Conservation (phyloP, 2,888 invertebrate species). For the Drosophila formosana region DNA sequence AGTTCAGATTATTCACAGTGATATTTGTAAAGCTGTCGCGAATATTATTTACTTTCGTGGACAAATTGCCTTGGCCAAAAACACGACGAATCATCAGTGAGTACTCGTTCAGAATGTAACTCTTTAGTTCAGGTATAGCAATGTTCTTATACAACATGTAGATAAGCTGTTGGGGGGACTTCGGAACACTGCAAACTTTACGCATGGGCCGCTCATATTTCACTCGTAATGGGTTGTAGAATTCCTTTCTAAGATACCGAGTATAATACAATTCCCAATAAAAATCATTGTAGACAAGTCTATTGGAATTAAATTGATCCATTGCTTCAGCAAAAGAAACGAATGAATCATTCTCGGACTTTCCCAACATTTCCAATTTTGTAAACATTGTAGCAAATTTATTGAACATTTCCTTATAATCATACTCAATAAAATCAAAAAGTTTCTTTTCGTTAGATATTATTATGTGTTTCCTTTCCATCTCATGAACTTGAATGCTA, state of each 20-base stretch:
- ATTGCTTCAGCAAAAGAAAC: not conserved
- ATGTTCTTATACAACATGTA: not conserved
- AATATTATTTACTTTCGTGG: not conserved
- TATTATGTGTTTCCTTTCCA: not conserved
- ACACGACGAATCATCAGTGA: not conserved
- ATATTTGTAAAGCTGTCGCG: not conserved
- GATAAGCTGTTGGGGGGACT: not conserved
- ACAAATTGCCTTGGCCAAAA: not conserved
- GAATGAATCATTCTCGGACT: too few relatives aligned
- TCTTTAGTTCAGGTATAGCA: not conserved
- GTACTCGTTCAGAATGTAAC: not conserved
- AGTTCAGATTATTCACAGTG: not conserved
- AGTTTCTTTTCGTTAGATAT: not conserved
- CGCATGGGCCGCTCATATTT: not conserved
- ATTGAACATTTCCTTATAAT: not conserved
- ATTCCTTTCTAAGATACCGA: not conserved
- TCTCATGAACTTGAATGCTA: not conserved
- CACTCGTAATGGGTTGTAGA: not conserved
- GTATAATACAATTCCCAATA: not conserved
- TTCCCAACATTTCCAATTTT: not conserved
- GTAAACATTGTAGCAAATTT: not conserved
- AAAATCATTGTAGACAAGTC: not conserved
- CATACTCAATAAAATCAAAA: not conserved
- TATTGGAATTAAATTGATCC: not conserved
- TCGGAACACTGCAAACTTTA: not conserved